Base-by-base conservation (phyloP, 2,888 invertebrate genomes). In the Tenthredo livida region DNA sequence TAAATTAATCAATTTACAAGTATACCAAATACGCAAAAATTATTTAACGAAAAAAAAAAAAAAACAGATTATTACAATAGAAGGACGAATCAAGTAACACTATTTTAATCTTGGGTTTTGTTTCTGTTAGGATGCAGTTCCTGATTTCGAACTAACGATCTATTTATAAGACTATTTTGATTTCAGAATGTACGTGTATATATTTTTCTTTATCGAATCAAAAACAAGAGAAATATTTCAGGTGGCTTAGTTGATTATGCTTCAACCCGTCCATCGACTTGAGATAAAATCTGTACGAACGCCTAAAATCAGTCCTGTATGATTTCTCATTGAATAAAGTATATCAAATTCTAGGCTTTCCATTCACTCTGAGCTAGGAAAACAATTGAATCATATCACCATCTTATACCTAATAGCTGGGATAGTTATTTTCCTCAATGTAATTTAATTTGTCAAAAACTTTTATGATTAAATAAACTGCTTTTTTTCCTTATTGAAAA, bases 341-440 rank as follows among this genome's bases (percentile, higher is more conserved):
- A 70, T 70, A 70, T 70, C 37, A 70, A 70, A 70, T 37, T 70
- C 70, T 37, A n/a, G 70, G n/a, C 70, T 70, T 9, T 33, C 37
- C 17, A 37, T 15, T 37, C 70, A 37, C 17, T 37, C n/a, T n/a
- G 37, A 37, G 37, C 37, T 2, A 70, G 17, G 33, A 70, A 70
- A 70, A 37, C 25, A 67, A 67, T 29, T 61, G 10, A 61, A 61
- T 21, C 3, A 61, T 25, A 25, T 25, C n/a, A 10, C 21, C 25
- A 61, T 21, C 25, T 25, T 61, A 61, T 61, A 25, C 25, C 25
- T 61, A 29, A 70, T 70, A 37, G 21, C 70, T 7, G 37, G 17
- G 3, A 37, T 17, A 70, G 17, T 70, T 33, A 17, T n/a, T n/a
- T n/a, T 15, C 70, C 37, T 17, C 15, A 12, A 70, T 70, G 10